Base-by-base conservation (phyloP, 2,113 vertebrate genomes). In the Oncorhynchus keta region DNA sequence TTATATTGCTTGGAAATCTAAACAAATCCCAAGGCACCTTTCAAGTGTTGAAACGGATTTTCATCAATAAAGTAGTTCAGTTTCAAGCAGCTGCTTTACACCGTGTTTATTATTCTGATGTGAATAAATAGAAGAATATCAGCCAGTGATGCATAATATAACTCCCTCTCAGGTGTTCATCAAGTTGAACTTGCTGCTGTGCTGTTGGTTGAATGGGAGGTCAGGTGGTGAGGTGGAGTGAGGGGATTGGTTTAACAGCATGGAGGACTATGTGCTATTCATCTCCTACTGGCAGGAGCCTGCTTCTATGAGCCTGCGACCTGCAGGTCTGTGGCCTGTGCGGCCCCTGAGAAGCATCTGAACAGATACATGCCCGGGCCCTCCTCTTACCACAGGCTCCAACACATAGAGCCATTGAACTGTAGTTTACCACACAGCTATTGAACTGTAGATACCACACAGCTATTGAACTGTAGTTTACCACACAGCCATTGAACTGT, bases 361-460 rank as follows among this genome's bases (percentile, higher is more conserved):
- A 92, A 91, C 89, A 84, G 83, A 89, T 89, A 91, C 91, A 90
- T 91, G 85, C 85, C 76, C 85, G 87, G 86, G 82, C 76, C 89
- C 89, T 91, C 89, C 92, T 87, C 80, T 81, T 59, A 68, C 76
- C 20, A 51, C 73, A 72, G 9, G 39, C 39, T 49, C 68, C 39
- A 24, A 32, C 39, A 9, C 85, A 83, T 70, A 79, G 83, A 83
- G 84, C 84, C 76, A 88, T 73, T 85, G 74, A 75, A 73, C 75
- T 78, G 81, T 65, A 83, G 88, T 89, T 87, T 84, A 79, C 86
- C 76, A 84, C 85, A 78, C 14, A 18, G 12, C 51, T 14, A 51
- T 16, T 51, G 49, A 32, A 5, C 30, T 32, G 28, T 28, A 3
- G 26, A 0, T 84, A 77, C 86, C 76, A 84, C 85, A 78, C 49